These are phyloP conservation scores for Cantharis lateralis DNA, from an alignment of 2,888 invertebrate genomes.

Conservation along the genomic window DNA sequence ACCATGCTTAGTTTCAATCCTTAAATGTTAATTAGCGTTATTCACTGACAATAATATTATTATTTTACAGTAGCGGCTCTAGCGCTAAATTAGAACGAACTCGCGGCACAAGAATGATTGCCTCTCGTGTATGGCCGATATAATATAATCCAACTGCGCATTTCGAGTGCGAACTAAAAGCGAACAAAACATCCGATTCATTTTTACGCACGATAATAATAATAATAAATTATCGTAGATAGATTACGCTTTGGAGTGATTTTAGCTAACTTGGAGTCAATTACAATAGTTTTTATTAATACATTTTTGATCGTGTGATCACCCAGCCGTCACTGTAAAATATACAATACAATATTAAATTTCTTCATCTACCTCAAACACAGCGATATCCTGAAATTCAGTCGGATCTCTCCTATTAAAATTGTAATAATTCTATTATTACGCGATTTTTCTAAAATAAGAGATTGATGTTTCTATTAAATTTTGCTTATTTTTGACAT, in stretches of 20 bases:
- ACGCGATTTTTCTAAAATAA: slow-evolving; percentile 9
- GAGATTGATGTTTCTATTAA: slow-evolving; percentile 5
- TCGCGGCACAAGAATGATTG: background rate
- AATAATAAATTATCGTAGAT: too few relatives aligned
- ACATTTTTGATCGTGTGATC: background rate
- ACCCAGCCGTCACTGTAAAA: background rate
- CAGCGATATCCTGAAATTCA: slow-evolving; percentile 12
- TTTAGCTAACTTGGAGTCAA: background rate
- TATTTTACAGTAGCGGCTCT: background rate
- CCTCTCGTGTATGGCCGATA: background rate
- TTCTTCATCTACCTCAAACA: background rate
- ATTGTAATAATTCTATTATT: slow-evolving; percentile 1
- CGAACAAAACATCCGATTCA: too few relatives aligned
- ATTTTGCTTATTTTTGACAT: slow-evolving; percentile 17
- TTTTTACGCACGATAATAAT: background rate
- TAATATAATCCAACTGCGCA: too few relatives aligned
- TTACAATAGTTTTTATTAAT: background rate
- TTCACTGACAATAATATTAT: background rate
- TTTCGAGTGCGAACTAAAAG: background rate
- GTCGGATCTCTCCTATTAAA: slow-evolving; percentile 29
- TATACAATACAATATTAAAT: slow-evolving; percentile 5
- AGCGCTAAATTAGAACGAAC: background rate
- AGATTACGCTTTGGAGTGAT: background rate
- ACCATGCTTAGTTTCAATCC: slow-evolving; percentile 19
- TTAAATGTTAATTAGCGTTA: background rate